A percentile compares a stretch with the other conserved stretches of the same genome.
Evolutionary conservation across 2,797 vertebrate genomes (phyloP).

Genomic region (Danio albolineatus): DNA sequence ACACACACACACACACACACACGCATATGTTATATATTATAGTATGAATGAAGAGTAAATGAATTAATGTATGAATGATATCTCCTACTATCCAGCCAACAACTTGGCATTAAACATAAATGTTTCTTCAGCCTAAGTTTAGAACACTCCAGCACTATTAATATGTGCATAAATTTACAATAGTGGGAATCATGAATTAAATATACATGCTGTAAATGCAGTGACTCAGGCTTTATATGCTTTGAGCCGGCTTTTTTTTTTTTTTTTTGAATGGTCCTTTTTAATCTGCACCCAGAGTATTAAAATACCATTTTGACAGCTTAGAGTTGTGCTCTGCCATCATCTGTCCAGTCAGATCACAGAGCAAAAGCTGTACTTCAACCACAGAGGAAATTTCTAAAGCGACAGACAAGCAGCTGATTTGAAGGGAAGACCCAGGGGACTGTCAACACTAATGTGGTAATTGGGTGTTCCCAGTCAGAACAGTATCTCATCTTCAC

Average conservation of each 20-base stretch:
- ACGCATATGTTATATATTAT: too few species aligned
- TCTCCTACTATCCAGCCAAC: not conserved
- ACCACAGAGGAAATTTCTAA: slow-evolving; percentile 53
- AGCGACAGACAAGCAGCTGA: slow-evolving; percentile 27
- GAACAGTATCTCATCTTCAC: slow-evolving; percentile 5
- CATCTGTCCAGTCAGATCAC: slow-evolving; percentile 72
- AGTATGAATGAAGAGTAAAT: slow-evolving; percentile 8
- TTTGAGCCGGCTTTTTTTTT: slow-evolving; percentile 20
- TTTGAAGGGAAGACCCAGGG: slow-evolving; percentile 13
- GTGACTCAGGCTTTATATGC: slow-evolving; percentile 32
- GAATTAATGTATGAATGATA: not conserved
- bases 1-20: too few species aligned
- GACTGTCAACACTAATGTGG: slow-evolving; percentile 39
- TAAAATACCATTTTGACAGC: slow-evolving; percentile 77
- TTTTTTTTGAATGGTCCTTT: slow-evolving; percentile 55
- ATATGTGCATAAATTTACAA: slow-evolving; percentile 43
- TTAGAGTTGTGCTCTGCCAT: slow-evolving; percentile 75
- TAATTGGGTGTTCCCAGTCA: slow-evolving; percentile 27
- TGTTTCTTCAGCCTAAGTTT: slow-evolving; percentile 24
- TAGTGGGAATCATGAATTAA: slow-evolving; percentile 33
- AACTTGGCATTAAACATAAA: slow-evolving; percentile 29
- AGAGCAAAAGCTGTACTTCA: slow-evolving; percentile 72
- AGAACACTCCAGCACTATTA: slow-evolving; percentile 27
- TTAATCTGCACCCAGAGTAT: slow-evolving; percentile 74
- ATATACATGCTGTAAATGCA: slow-evolving; percentile 33